Base-by-base conservation (phyloP, 1,140 invertebrate genomes). In the Cataglyphis hispanica region DNA sequence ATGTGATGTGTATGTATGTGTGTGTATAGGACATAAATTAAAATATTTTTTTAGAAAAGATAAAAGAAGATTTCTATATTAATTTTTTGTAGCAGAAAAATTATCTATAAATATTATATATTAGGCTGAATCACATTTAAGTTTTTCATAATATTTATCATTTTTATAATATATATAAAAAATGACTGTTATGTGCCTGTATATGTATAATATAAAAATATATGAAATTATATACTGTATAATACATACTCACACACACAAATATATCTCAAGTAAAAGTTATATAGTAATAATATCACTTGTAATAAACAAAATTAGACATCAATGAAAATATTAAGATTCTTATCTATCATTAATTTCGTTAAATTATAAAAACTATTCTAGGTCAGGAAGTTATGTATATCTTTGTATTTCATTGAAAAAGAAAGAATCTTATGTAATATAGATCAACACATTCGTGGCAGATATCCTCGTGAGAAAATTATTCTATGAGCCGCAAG, bases 211-310 rank as follows among this genome's bases (percentile, higher is more conserved):
- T 46, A 46, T 50, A 50, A 70, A 34, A 53, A 72, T 2, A 72
- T 53, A 53, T 72, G 53, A 72, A 53, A 72, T 70, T 34, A 72
- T 50, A 27, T 70, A 2, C 11, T n/a, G n/a, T n/a, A n/a, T n/a
- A n/a, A n/a, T n/a, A n/a, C n/a, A n/a, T n/a, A n/a, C n/a, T n/a
- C n/a, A n/a, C n/a, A n/a, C n/a, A n/a, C n/a, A n/a, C n/a, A n/a
- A n/a, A n/a, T n/a, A n/a, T n/a, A n/a, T n/a, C n/a, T n/a, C n/a
- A n/a, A n/a, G n/a, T n/a, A n/a, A n/a, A 67, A 43, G 10, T 43
- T 10, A 8, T n/a, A 34, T 72, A 34, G 53, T 16, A 7, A 53
- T 0, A 22, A 27, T 19, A 53, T 70, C 13, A 50, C 3, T 69
- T 16, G 27, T 13, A 31, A 7, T 4, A 70, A 31, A 10, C 22